A percentile compares a stretch with the other conserved stretches of the same genome.
Conservation (phyloP, 2,113 vertebrate genomes). For the Arvicanthis niloticus region DNA sequence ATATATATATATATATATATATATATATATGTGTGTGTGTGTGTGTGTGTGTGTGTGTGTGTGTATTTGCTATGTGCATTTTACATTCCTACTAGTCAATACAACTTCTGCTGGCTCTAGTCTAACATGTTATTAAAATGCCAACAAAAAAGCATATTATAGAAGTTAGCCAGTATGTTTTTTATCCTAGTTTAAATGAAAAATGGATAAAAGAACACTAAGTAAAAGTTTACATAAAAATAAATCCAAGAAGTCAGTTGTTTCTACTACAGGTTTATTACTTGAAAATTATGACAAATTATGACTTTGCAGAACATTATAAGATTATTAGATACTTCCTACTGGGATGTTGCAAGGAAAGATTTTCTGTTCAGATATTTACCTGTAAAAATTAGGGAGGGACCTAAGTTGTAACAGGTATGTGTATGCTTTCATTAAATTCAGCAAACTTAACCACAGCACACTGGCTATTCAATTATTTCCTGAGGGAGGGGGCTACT, state of each 20-base stretch:
- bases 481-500: neutral
- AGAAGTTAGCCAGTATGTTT: constrained; percentile 72
- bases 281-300: neutral
- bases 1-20: too few species aligned
- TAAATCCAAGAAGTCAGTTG: constrained; percentile 43
- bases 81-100: constrained; percentile 31
- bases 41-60: too few species aligned
- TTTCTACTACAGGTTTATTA: constrained; percentile 39
- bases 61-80: neutral
- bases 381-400: neutral
- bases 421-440: neutral
- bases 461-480: neutral
- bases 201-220: constrained; percentile 66
- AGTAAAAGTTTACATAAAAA: constrained; percentile 56
- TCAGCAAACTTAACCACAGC: neutral
- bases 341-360: neutral
- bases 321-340: neutral
- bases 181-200: constrained; percentile 71
- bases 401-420: neutral
- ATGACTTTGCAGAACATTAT: neutral
- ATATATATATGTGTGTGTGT: too few species aligned
- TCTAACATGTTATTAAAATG: constrained; percentile 73
- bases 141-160: constrained; percentile 77
- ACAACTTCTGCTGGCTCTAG: neutral
- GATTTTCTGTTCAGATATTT: neutral